Conservation (phyloP, 1,140 invertebrate genomes). For the Lordiphosa collinella region DNA sequence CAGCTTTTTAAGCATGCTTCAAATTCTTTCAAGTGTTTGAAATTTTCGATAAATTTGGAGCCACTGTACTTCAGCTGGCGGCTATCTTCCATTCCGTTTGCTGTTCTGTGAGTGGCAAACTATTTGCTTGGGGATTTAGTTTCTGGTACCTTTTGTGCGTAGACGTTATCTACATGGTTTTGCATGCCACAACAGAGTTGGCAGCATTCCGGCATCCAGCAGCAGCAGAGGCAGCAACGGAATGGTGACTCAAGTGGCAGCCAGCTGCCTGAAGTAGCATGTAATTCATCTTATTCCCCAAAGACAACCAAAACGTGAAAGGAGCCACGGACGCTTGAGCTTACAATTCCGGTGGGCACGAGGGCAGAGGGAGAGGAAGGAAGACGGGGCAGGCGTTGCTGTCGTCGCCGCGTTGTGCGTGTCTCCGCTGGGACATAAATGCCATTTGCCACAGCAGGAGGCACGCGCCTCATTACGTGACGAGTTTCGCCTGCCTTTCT, state of each 20-base stretch:
- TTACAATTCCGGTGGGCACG: constrained; percentile 34
- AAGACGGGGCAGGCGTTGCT: constrained; percentile 47
- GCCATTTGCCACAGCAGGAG: constrained; percentile 49
- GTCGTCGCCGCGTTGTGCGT: constrained; percentile 66
- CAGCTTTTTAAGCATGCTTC: no score
- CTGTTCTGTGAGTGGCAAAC: constrained; percentile 24
- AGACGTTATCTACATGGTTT: constrained; percentile 61
- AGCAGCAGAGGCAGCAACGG: constrained; percentile 42
- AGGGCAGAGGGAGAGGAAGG: neutral
- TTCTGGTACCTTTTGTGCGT: constrained; percentile 62
- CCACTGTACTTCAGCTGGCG: no score
- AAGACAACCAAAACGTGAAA: constrained; percentile 47
- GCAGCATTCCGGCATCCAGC: constrained; percentile 11
- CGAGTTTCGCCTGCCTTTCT: neutral
- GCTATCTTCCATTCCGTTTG: no score
- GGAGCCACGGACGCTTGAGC: constrained; percentile 44
- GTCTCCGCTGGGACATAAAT: constrained; percentile 73
- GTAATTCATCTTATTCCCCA: constrained; percentile 77
- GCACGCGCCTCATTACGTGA: constrained; percentile 73
- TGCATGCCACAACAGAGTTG: constrained; percentile 34
- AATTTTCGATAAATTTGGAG: no score
- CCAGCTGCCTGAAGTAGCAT: constrained; percentile 60
- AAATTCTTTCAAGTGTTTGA: no score
- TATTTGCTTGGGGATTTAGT: constrained; percentile 73
- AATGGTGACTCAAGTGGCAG: constrained; percentile 25